These are phyloP conservation scores for Criorhina ranunculi DNA, from an alignment of 2,888 invertebrate species.

Conservation along the genomic window DNA sequence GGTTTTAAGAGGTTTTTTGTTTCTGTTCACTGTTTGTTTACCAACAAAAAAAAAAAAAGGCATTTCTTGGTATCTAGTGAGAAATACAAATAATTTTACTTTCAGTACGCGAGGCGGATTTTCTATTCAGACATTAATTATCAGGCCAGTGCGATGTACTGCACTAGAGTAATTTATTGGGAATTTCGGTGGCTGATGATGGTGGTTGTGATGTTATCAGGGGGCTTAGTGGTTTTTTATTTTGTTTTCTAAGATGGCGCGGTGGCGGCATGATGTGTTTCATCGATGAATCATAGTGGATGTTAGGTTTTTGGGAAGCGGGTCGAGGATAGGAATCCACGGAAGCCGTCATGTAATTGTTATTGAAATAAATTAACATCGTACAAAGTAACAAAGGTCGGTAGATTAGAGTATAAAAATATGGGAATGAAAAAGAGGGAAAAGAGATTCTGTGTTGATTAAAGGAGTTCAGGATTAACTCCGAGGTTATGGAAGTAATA, in stretches of 20 bases:
- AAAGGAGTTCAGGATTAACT: too few relatives aligned
- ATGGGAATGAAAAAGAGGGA: too few relatives aligned
- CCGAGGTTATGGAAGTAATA: too few relatives aligned
- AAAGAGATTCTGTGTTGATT: too few relatives aligned
- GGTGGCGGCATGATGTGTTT: not conserved
- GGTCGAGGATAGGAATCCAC: too few relatives aligned
- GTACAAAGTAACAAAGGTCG: too few relatives aligned
- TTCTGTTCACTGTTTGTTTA: conserved; percentile 26
- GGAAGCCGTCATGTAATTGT: too few relatives aligned
- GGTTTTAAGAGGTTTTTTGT: conserved; percentile 20
- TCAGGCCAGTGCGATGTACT: conserved; percentile 45
- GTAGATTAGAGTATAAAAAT: too few relatives aligned
- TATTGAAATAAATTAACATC: too few relatives aligned
- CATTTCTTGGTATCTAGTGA: conserved; percentile 11
- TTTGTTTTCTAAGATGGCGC: not conserved
- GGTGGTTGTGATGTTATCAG: conserved; percentile 30
- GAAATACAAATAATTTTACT: conserved; percentile 17
- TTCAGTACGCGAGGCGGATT: conserved; percentile 31
- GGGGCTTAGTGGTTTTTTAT: conserved; percentile 11
- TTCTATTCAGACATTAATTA: conserved; percentile 41
- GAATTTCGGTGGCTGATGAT: conserved; percentile 13
- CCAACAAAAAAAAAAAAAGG: conserved; percentile 13
- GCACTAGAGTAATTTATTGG: conserved; percentile 25
- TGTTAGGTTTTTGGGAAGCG: too few relatives aligned
- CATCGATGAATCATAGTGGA: conserved; percentile 11